Base-by-base conservation (phyloP, 2,113 vertebrate genomes). In the Carassius carassius region DNA sequence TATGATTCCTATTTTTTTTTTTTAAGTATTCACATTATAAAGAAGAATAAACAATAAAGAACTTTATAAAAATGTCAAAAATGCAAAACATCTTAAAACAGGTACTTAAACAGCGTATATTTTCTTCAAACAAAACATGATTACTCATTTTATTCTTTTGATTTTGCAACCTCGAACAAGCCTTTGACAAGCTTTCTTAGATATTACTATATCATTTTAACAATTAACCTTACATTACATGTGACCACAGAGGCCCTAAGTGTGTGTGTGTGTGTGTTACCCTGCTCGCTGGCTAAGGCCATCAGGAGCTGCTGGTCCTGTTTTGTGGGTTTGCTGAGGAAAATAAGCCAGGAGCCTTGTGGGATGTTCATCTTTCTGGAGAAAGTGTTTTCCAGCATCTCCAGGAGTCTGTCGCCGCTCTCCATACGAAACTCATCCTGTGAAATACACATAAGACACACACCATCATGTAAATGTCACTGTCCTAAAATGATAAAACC, bases 251-350 rank as follows among this genome's bases (percentile, higher is more conserved):
- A 49, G 47, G 47, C 12, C 47, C 47, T 3, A 44, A 44, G 41
- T 44, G 41, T 44, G 41, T 44, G 9, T 44, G 62, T 47, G 47
- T 23, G 69, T 25, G 47, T 78, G 47, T 49, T 94, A 99, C 98
- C 97, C 63, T 95, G 95, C 5, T 96, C 93, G 84, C 96, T 96
- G 35, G 95, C 94, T 89, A 99, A 90, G 0, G 97, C 96, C 97
- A 99, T 97, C 62, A 99, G 94, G 77, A 99, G 94, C 91, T 98
- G 96, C 85, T 95, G 96, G 75, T 98, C 96, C 1, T 97, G 96
- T 89, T 97, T 95, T 12, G 94, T 97, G 19, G 98, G 97, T 86
- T 99, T 99, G 94, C 96, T 99, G 86, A 99, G 92, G 84, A 95
- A 98, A 44, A 99, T 94, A 80, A 94, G 90, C 98, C 97, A 99